These are phyloP conservation scores for Trichopoda pennipes DNA, from an alignment of 2,888 invertebrate genomes.

Conservation along the genomic window DNA sequence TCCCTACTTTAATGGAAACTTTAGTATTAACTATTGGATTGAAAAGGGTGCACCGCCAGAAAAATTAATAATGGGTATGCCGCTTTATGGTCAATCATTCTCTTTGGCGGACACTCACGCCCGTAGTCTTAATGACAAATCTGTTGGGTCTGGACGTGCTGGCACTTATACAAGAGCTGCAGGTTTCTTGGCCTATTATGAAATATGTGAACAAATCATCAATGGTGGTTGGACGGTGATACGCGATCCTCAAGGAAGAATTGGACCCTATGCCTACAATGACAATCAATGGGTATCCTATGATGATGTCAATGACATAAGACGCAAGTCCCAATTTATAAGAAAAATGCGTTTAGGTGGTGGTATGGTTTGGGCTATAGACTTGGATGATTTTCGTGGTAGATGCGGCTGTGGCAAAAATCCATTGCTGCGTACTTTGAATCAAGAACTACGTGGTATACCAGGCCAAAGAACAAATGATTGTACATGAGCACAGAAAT, in stretches of 20 bases:
- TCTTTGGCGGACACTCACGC: slow-evolving; percentile 82
- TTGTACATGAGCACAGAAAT: slow-evolving; percentile 78
- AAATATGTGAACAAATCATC: slow-evolving; percentile 85
- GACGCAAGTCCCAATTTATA: slow-evolving; percentile 84
- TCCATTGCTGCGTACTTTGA: slow-evolving; percentile 86
- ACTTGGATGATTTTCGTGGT: slow-evolving; percentile 88
- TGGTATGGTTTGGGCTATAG: slow-evolving; percentile 89
- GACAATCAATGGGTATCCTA: slow-evolving; percentile 91
- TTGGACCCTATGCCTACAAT: slow-evolving; percentile 88
- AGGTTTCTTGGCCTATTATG: slow-evolving; percentile 89
- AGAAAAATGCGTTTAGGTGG: slow-evolving; percentile 85
- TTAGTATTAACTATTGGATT: slow-evolving; percentile 88
- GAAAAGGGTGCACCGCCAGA: slow-evolving; percentile 84
- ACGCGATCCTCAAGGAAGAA: slow-evolving; percentile 84
- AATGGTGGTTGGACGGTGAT: slow-evolving; percentile 84
- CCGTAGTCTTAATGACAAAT: slow-evolving; percentile 83
- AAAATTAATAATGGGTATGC: slow-evolving; percentile 88
- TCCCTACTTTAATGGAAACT: slow-evolving; percentile 87
- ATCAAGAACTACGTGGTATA: slow-evolving; percentile 82
- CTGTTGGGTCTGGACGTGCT: slow-evolving; percentile 86
- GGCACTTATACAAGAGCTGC: slow-evolving; percentile 86
- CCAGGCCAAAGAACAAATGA: slow-evolving; percentile 80
- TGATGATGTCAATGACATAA: slow-evolving; percentile 86
- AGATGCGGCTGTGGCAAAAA: slow-evolving; percentile 86
- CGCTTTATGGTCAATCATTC: slow-evolving; percentile 89